Evolutionary conservation across 2,888 invertebrate species (phyloP), one percentile per base, ranked within the genome.

Genomic region (Acanthopleura granulata): DNA sequence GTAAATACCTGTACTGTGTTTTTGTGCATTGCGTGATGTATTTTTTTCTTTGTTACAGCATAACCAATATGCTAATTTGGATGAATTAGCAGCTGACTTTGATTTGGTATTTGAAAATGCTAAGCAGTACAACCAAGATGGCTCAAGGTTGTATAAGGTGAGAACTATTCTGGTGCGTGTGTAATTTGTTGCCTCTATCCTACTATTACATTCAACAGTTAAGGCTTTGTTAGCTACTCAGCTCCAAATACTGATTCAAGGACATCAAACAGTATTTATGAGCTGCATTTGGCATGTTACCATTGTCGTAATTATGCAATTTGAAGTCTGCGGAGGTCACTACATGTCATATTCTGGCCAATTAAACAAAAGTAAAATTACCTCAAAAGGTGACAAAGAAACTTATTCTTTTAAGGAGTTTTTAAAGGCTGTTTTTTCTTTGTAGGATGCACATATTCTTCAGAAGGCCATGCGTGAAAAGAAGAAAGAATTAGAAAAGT

Each of bases 71-170:
- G 81, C 82, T 49, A 82, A 80, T 12, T 74, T 90, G 40, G 86
- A 88, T 73, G 96, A 97, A 89, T 94, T 99, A 62, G 96, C 97
- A 0, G 95, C 95, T 0, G 99, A 99, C 89, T 93, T 99, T 92
- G 97, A 97, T 88, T 94, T 97, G 72, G 97, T 99, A 94, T 96
- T 99, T 90, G 97, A 97, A 88, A 99, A 99, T 91, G 99, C 99
- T 16, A 96, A 95, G 89, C 94, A 94, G 85, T 97, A 97, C 89
- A 97, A 96, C 90, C 92, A 94, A 69, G 93, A 94, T 72, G 94
- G 94, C 62, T 95, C 96, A 62, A 93, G 94, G 83, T 92, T 96
- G 18, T 96, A 95, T 89, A 95, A 95, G 91, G 95, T 94, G 91
- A 27, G 57, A 40, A 40, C 40, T 40, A 9, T 40, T 40, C 40